These are phyloP conservation scores for Okamejei kenojei DNA, from an alignment of 2,797 vertebrate genomes.

Conservation along the genomic window DNA sequence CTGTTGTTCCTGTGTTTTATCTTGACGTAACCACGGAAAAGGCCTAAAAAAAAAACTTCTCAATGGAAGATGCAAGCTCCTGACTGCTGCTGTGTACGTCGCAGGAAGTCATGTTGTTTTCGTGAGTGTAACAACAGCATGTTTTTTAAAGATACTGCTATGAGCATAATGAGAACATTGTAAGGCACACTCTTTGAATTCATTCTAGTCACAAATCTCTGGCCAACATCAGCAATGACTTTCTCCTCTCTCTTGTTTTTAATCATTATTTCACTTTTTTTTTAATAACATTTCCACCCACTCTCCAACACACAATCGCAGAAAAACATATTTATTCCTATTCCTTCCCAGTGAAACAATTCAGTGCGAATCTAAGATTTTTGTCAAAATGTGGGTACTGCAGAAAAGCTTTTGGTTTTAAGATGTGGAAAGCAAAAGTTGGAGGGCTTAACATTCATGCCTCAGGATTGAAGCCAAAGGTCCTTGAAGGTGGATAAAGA, in stretches of 20 bases:
- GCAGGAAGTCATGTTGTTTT: slow-evolving; percentile 14
- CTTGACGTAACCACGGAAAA: background rate
- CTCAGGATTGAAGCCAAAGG: background rate
- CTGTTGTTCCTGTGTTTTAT: background rate
- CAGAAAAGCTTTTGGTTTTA: background rate
- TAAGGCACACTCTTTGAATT: slow-evolving; percentile 1
- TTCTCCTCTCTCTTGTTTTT: slow-evolving; percentile 10
- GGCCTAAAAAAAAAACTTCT: background rate
- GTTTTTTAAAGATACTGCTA: slow-evolving; percentile 30
- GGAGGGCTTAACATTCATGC: background rate
- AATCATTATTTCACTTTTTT: slow-evolving; percentile 5
- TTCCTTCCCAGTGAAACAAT: slow-evolving; percentile 4
- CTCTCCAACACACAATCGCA: background rate
- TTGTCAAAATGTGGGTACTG: background rate
- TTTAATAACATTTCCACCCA: background rate
- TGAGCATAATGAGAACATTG: slow-evolving; percentile 8
- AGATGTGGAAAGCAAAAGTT: background rate
- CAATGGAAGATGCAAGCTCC: background rate
- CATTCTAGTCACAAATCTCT: background rate
- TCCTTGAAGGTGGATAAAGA: background rate
- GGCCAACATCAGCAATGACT: slow-evolving; percentile 33
- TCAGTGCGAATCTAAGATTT: background rate
- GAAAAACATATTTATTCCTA: background rate
- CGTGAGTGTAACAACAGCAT: background rate
- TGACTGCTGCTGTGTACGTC: background rate